phyloP scores from a whole-genome alignment of 37 sponge, comb jelly and placozoan genomes.

The Eunapius fragilis region DNA sequence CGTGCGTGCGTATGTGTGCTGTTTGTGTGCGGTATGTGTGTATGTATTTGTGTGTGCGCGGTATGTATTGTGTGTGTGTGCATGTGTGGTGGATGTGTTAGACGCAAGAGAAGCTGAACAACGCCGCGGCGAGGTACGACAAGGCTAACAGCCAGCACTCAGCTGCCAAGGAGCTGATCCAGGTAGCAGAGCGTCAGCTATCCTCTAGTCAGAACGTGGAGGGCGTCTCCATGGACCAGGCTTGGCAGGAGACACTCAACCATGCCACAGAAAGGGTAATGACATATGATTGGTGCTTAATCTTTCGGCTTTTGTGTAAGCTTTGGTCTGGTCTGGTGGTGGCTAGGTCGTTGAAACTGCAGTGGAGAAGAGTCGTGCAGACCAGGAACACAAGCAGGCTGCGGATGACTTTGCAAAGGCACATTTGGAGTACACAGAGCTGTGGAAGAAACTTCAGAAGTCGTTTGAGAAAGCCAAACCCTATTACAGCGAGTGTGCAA shows the following conservation, averaged over 20 bases:
- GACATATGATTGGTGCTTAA: background rate
- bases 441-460: background rate
- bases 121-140: conserved; percentile 37
- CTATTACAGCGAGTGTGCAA: background rate
- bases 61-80: conserved; percentile 4
- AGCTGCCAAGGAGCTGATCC: conserved; percentile 60
- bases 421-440: background rate
- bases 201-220: background rate
- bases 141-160: conserved; percentile 47
- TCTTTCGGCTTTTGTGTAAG: background rate
- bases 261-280: conserved; percentile 65
- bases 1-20: conserved; percentile 14
- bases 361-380: background rate
- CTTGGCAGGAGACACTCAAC: conserved; percentile 67
- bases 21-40: conserved; percentile 6
- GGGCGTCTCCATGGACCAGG: conserved; percentile 20
- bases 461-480: background rate
- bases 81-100: background rate
- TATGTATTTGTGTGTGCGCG: background rate
- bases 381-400: background rate
- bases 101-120: conserved; percentile 44
- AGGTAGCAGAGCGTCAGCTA: conserved; percentile 34
- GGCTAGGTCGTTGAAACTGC: background rate
- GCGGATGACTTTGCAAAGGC: background rate
- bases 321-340: background rate